phyloP scores from a whole-genome alignment of 1,140 invertebrate genomes.

The Eubasilissa regina region DNA sequence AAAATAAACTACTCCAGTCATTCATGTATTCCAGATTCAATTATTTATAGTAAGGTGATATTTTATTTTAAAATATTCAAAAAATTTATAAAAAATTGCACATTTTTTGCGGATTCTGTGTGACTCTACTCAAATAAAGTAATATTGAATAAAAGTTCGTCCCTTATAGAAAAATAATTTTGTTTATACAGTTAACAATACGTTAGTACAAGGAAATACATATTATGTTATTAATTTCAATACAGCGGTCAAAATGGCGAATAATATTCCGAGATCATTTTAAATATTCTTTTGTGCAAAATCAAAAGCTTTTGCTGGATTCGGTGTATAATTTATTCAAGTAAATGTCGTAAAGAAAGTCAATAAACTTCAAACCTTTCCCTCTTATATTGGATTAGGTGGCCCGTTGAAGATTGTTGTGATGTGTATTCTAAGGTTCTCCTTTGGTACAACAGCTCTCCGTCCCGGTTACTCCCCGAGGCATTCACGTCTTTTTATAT shows the following conservation, averaged over 20 bases:
- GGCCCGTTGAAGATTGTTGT: slow-evolving; percentile 8
- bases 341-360: slow-evolving; percentile 7
- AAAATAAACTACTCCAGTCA: too few species aligned
- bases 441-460: slow-evolving; percentile 7
- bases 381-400: not conserved
- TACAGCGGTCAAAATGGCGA: not conserved
- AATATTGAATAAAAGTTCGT: too few species aligned
- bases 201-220: too few species aligned
- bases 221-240: too few species aligned
- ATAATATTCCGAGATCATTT: slow-evolving; percentile 4
- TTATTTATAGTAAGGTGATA: too few species aligned
- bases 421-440: slow-evolving; percentile 7
- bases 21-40: too few species aligned
- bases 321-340: slow-evolving; percentile 26
- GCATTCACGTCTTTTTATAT: not conserved
- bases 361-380: slow-evolving; percentile 6
- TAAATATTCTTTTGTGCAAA: slow-evolving; percentile 15
- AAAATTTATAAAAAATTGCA: too few species aligned
- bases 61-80: too few species aligned
- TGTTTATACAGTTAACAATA: too few species aligned
- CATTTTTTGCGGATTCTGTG: too few species aligned
- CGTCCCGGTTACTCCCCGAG: not conserved
- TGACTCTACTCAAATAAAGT: too few species aligned
- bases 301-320: not conserved
- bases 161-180: too few species aligned